Base-by-base conservation (phyloP, 1,140 invertebrate genomes). In the Trypoxylus dichotomus region DNA sequence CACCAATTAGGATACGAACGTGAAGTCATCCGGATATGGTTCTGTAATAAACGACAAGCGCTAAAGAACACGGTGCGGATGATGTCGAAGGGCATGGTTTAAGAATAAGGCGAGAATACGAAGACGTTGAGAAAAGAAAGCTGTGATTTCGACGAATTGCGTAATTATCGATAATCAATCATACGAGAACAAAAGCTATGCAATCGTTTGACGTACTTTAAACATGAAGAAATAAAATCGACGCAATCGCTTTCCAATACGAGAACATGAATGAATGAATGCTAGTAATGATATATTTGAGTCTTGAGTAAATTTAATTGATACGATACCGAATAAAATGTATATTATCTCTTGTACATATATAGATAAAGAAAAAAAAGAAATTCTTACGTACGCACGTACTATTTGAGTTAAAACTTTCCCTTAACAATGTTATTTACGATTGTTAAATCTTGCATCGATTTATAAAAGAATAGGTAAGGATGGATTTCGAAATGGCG, bases 11-110 rank as follows among this genome's bases (percentile, higher is more conserved):
- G 97, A 77, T 98, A 98, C 87, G 97, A 99, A 84, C 90, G 97
- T 76, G 97, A 99, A 90, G 97, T 99, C 19, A 98, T 99, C 84
- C 90, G 97, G 86, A 98, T 99, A 87, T 99, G 97, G 97, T 99
- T 99, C 87, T 99, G 97, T 88, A 99, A 99, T 88, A 99, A 98
- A 88, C 90, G 97, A 79, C 97, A 99, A 87, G 96, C 97, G 0
- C 88, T 98, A 47, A 98, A 98, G 86, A 99, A 98, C 87, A 97
- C 96, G 10, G 96, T 95, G 58, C 89, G 94, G 81, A 94, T 95
- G 94, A 95, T 95, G 94, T 94, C 94, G 73, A 95, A 95, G 89
- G 91, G 92, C 71, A 92, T 93, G 89, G 85, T 86, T 29, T 86
- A 83, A 81, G 79, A n/a, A 5, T 15, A 63, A 63, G 5, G 24